Percentiles rank a stretch among this genome's conserved stretches.
phyloP scores from a whole-genome alignment of 2,113 vertebrate species.

The Gnathonemus echidnorhynchus region DNA sequence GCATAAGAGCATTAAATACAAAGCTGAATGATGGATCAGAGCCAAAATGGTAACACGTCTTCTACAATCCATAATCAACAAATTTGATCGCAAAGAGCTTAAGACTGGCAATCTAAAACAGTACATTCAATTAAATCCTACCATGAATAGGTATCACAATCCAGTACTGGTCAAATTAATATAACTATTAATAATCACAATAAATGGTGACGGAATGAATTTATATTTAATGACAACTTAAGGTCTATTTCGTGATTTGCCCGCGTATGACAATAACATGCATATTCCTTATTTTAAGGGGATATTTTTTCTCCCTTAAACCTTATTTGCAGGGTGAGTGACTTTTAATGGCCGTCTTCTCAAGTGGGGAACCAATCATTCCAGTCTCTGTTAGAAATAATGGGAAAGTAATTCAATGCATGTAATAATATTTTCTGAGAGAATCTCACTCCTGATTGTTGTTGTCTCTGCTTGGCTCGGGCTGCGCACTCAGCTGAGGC shows the following conservation, averaged over 20 bases:
- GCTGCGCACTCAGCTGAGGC: neutral
- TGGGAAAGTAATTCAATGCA: neutral
- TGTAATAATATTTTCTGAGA: neutral
- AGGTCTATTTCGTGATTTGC: neutral
- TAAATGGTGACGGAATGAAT: neutral
- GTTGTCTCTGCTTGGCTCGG: neutral
- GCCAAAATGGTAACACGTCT: neutral
- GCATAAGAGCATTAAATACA: neutral
- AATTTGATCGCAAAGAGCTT: constrained; percentile 15
- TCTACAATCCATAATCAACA: neutral
- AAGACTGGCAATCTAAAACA: constrained; percentile 18
- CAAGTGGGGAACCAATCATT: neutral
- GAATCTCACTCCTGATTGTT: neutral
- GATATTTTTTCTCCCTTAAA: neutral
- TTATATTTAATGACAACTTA: neutral
- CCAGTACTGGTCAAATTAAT: constrained; percentile 19
- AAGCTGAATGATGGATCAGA: neutral
- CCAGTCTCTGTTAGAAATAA: neutral
- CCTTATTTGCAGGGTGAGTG: neutral
- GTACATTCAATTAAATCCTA: constrained; percentile 23
- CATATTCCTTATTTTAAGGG: neutral
- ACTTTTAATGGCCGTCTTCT: neutral
- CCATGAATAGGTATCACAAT: constrained; percentile 17
- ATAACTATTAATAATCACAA: neutral
- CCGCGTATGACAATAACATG: neutral